Base-by-base conservation (phyloP, 2,113 vertebrate species). In the Otis tarda region DNA sequence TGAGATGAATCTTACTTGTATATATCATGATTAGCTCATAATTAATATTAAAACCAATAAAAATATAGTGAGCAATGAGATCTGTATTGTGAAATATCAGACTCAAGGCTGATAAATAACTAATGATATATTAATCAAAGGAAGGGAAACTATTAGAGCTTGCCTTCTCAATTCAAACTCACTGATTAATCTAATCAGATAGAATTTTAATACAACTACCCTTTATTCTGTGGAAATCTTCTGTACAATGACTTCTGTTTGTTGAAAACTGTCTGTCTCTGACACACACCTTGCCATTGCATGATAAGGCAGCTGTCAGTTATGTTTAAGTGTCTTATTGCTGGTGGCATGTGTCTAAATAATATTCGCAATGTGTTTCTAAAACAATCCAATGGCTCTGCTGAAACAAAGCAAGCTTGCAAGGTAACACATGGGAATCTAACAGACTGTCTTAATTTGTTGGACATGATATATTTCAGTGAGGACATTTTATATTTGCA, bases 31-130 rank as follows among this genome's bases (percentile, higher is more conserved):
- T 47, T 83, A 78, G 5, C 8, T 77, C 20, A 65, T 50, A 71
- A 77, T 89, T 90, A 93, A 55, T 91, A 94, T 74, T 78, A 67
- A 87, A 87, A 4, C 27, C 15, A 92, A 93, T 35, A 87, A 82
- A 95, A 87, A 91, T 67, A 50, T 6, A 83, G 15, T 21, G n/a
- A 85, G 23, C 37, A 81, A 49, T 53, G 47, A 67, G 25, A 83
- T 37, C 27, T 89, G 22, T 43, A 56, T 49, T 53, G 35, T 49
- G 50, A 83, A 83, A 77, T 86, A 84, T 15, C 63, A 90, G 43
- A 41, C 9, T 23, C 49, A 80, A 57, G 12, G 37, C 56, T 74
- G 68, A 81, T 55, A 85, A 95, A 79, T 37, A 70, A 37, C 35
- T 90, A 74, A 49, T 2, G 10, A 9, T 30, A n/a, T n/a, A 53